phyloP scores from a whole-genome alignment of 2,797 vertebrate genomes.

The Leptodactylus fallax region DNA sequence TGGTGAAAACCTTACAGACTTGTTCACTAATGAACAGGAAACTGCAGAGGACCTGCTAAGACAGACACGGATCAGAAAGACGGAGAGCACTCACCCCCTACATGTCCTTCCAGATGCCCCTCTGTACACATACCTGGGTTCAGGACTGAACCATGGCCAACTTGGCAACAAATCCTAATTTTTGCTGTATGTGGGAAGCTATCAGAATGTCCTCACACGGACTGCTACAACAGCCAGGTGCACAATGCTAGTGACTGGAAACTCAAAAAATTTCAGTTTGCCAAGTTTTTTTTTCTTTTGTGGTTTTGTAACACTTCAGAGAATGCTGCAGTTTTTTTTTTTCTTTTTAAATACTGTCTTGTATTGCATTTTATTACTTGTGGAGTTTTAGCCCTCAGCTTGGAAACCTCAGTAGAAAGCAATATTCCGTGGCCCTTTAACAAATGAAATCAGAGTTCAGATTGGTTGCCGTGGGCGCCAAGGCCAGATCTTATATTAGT shows the following conservation, averaged over 20 bases:
- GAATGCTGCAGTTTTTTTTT: neutral
- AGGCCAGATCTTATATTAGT: too few species aligned
- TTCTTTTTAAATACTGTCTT: neutral
- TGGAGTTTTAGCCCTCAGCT: too few species aligned
- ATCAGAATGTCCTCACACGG: neutral
- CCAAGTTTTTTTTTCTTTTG: neutral
- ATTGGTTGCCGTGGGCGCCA: too few species aligned
- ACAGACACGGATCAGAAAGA: neutral
- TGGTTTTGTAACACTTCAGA: neutral
- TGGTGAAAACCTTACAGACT: too few species aligned
- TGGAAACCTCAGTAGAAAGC: too few species aligned
- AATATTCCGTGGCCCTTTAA: too few species aligned
- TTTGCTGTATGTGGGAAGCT: neutral
- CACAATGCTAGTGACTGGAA: neutral
- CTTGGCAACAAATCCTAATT: neutral
- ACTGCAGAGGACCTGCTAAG: too few species aligned
- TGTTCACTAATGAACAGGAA: too few species aligned
- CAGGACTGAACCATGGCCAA: neutral
- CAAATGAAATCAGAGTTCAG: too few species aligned
- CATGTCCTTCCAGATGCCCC: neutral
- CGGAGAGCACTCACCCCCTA: neutral
- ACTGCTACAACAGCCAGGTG: too few species aligned
- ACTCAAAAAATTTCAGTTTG: neutral
- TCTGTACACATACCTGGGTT: too few species aligned
- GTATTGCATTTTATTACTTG: neutral